phyloP scores from a whole-genome alignment of 2,113 vertebrate species.

The Opisthocomus hoazin region DNA sequence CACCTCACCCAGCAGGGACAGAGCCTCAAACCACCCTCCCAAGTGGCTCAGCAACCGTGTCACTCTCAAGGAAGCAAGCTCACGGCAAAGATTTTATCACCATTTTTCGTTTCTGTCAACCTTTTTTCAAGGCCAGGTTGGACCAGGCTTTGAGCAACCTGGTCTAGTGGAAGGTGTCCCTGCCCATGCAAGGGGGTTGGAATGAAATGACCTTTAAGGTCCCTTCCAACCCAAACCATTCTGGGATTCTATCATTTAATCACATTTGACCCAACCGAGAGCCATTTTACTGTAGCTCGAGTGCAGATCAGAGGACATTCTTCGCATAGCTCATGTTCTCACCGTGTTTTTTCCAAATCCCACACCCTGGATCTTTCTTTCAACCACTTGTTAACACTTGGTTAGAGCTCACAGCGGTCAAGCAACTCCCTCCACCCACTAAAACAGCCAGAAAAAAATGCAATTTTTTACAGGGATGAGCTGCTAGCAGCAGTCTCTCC shows the following conservation, averaged over 20 bases:
- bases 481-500: neutral
- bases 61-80: neutral
- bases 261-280: rapidly evolving
- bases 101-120: too few relatives aligned
- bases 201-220: too few relatives aligned
- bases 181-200: too few relatives aligned
- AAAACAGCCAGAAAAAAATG: neutral
- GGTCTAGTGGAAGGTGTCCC: too few relatives aligned
- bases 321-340: neutral
- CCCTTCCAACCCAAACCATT: too few relatives aligned
- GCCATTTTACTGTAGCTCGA: neutral
- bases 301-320: neutral
- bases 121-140: too few relatives aligned
- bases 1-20: neutral
- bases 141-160: too few relatives aligned
- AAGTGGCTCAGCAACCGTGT: neutral
- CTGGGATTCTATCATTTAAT: neutral
- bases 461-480: neutral
- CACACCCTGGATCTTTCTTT: neutral
- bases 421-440: neutral
- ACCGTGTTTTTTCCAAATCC: neutral
- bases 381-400: neutral
- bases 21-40: neutral
- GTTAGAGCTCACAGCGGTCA: neutral
- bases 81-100: too few relatives aligned